Evolutionary conservation across 2,113 vertebrate species (phyloP), one percentile per base, ranked within the genome.

Genomic region (Bungarus multicinctus): DNA sequence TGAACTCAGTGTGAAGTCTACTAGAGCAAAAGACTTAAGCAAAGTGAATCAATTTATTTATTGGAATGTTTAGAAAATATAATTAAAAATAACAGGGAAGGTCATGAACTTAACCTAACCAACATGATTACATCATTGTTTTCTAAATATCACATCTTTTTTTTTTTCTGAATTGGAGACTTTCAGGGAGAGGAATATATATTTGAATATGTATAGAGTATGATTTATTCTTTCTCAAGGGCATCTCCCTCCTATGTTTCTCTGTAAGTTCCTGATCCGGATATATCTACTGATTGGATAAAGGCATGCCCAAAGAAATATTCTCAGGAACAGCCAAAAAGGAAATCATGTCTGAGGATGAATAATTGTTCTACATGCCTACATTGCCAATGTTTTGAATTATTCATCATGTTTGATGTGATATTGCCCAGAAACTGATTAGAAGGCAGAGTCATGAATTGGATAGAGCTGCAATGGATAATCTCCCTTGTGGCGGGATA

Each of bases 31-130:
- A 91, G 81, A 25, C 34, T 87, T 87, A 85, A 64, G 55, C 54
- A 86, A 91, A 64, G n/a, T 16, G 53, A 58, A 55, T 64, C 2
- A 20, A 86, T 64, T 91, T 58, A 53, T 91, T 86, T 85, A 53
- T 53, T 81, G 22, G 3, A 25, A 81, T n/a, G 58, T 93, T 25
- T 53, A 45, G 64, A 89, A 64, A 91, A 22, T 12, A 60, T 90
- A 30, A 92, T 45, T 43, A 93, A 81, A 57, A 93, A 43, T 64
- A 90, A 93, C 45, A 89, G 53, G 60, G 52, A 89, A 74, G 45
- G 55, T 60, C n/a, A 9, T 90, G 22, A 60, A 47, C 55, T 58
- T 89, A 89, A 89, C 27, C 53, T 16, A 58, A 47, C 34, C 12
- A 34, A 9, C 39, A 25, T 10, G 10, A 85, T 90, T 60, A 53